These are phyloP conservation scores for Pantherophis vulpinus DNA, from an alignment of 2,797 vertebrate genomes.

Conservation along the genomic window DNA sequence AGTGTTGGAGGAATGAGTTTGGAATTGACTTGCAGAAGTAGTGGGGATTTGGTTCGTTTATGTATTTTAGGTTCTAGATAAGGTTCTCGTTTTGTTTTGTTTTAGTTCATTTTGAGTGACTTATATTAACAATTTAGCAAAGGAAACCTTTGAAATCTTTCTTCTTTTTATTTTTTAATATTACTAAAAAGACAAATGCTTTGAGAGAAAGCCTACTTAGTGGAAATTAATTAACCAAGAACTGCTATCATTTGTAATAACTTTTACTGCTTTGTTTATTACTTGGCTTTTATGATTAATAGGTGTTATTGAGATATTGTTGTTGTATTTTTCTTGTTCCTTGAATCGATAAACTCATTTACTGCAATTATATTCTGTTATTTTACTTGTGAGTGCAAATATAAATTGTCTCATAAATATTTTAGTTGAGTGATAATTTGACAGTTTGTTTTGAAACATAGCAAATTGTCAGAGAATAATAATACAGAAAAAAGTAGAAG, in stretches of 20 bases:
- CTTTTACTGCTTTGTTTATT: neutral
- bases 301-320: slow-evolving; percentile 6
- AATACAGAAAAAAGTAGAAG: neutral
- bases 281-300: neutral
- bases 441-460: neutral
- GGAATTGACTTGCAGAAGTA: neutral
- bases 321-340: neutral
- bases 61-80: neutral
- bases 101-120: neutral
- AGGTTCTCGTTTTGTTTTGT: neutral
- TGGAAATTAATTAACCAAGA: neutral
- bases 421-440: neutral
- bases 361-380: neutral
- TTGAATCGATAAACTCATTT: neutral
- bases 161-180: neutral
- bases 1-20: neutral
- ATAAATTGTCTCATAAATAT: neutral
- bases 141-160: neutral
- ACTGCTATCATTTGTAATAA: neutral
- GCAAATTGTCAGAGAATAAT: neutral
- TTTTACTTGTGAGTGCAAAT: slow-evolving; percentile 17
- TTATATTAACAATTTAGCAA: neutral
- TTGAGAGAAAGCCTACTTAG: neutral
- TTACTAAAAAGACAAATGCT: neutral
- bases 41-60: neutral